A percentile compares a stretch with the other conserved stretches of the same genome.
Evolutionary conservation across 2,113 vertebrate species (phyloP).

Genomic region (Sprattus sprattus): DNA sequence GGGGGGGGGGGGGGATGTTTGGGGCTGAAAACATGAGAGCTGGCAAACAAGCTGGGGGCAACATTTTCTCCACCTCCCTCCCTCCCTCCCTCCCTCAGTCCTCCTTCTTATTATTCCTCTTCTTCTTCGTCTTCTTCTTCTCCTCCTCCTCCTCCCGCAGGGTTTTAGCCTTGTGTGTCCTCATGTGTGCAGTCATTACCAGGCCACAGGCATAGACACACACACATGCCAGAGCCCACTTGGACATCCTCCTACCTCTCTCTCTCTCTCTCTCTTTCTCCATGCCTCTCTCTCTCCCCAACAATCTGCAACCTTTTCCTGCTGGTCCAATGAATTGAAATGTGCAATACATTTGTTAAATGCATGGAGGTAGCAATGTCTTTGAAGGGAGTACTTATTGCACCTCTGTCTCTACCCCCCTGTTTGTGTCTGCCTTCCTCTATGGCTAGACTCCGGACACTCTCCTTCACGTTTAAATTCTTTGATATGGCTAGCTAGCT

Average conservation of each 20-base stretch:
- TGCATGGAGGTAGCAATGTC: too few relatives aligned
- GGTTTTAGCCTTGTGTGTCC: neutral
- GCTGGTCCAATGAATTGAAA: too few relatives aligned
- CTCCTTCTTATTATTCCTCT: too few relatives aligned
- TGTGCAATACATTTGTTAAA: too few relatives aligned
- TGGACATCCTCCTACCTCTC: conserved; percentile 32
- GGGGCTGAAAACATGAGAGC: neutral
- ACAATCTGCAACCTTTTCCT: too few relatives aligned
- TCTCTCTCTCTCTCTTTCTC: neutral
- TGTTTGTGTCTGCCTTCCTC: too few relatives aligned
- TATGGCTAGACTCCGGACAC: too few relatives aligned
- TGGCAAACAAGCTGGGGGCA: neutral
- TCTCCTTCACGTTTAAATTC: too few relatives aligned
- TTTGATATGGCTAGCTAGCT: too few relatives aligned
- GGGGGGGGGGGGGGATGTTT: neutral
- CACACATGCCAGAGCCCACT: neutral
- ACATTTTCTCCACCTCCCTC: neutral
- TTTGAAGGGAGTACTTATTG: too few relatives aligned
- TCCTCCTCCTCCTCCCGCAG: neutral
- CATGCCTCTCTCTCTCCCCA: neutral
- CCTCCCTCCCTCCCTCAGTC: neutral
- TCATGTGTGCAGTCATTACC: neutral
- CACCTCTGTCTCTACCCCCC: too few relatives aligned
- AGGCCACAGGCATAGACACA: neutral
- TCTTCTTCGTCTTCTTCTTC: neutral